phyloP scores from a whole-genome alignment of 2,888 invertebrate genomes.

The Phaonia tiefii region DNA sequence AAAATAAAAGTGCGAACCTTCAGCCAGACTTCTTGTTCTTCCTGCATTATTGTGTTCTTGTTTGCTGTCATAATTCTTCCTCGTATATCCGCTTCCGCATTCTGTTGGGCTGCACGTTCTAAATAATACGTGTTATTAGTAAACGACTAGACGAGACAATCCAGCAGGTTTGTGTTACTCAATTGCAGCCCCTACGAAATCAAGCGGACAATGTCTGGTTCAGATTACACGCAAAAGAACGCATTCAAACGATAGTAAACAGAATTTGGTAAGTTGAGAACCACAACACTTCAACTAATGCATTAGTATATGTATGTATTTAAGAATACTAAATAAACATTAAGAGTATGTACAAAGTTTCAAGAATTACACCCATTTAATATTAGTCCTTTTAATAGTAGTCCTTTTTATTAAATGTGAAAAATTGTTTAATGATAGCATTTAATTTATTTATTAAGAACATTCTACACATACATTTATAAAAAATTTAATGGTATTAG shows the following conservation, averaged over 20 bases:
- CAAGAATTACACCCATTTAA: too few species aligned
- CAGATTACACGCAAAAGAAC: conserved; percentile 12
- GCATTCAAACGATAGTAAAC: conserved; percentile 46
- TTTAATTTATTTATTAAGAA: too few species aligned
- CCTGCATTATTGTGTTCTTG: conserved; percentile 15
- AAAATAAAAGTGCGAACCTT: neutral
- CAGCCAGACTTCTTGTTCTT: too few species aligned
- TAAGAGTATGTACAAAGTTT: too few species aligned
- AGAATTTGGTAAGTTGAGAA: conserved; percentile 60
- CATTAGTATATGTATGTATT: too few species aligned
- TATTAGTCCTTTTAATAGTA: too few species aligned
- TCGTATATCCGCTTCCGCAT: conserved; percentile 76
- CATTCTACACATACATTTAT: too few species aligned
- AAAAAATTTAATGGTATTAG: too few species aligned
- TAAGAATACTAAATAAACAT: too few species aligned
- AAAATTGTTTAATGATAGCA: too few species aligned
- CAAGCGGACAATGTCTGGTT: conserved; percentile 11
- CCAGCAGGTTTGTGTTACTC: neutral
- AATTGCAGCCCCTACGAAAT: neutral
- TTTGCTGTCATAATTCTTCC: conserved; percentile 20
- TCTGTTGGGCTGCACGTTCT: conserved; percentile 67
- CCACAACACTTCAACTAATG: too few species aligned
- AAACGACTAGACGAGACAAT: conserved; percentile 20
- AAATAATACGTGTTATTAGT: neutral
- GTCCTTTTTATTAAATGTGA: too few species aligned